Percentiles rank a stretch among this genome's conserved stretches.
Evolutionary conservation across 2,888 invertebrate genomes (phyloP).

Genomic region (Drosophila putrida): DNA sequence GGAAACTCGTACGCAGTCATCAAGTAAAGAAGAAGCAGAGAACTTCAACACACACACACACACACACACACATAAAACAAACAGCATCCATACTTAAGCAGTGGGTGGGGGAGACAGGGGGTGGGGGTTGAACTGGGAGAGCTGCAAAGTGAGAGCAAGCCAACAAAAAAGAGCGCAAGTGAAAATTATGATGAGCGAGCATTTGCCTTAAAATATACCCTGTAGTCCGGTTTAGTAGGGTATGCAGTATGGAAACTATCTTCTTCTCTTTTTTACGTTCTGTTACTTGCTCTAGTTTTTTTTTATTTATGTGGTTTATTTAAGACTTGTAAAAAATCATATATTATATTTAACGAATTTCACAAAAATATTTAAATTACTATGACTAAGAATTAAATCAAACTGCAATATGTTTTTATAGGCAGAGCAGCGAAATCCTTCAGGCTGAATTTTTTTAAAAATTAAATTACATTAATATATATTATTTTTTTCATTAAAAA

Average conservation of each 20-base stretch:
- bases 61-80: conserved; percentile 23
- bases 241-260: not conserved
- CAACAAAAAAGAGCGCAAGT: conserved; percentile 14
- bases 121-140: not conserved
- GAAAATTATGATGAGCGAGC: conserved; percentile 32
- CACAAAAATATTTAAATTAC: too few relatives aligned
- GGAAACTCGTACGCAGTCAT: conserved; percentile 3
- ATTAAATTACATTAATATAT: too few relatives aligned
- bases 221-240: not conserved
- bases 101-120: not conserved
- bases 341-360: too few relatives aligned
- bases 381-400: too few relatives aligned
- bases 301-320: too few relatives aligned
- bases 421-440: too few relatives aligned
- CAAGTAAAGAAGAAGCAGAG: conserved; percentile 14
- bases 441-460: too few relatives aligned
- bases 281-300: too few relatives aligned
- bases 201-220: conserved; percentile 12
- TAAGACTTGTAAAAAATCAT: too few relatives aligned
- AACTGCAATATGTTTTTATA: too few relatives aligned
- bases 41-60: conserved; percentile 16
- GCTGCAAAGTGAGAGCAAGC: not conserved
- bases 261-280: too few relatives aligned
- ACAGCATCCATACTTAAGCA: conserved; percentile 19
- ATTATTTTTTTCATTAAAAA: too few relatives aligned